These are phyloP conservation scores for Ophiothrix spiculata DNA, from an alignment of 35 echinoderm and acorn worm genomes.

Conservation along the genomic window DNA sequence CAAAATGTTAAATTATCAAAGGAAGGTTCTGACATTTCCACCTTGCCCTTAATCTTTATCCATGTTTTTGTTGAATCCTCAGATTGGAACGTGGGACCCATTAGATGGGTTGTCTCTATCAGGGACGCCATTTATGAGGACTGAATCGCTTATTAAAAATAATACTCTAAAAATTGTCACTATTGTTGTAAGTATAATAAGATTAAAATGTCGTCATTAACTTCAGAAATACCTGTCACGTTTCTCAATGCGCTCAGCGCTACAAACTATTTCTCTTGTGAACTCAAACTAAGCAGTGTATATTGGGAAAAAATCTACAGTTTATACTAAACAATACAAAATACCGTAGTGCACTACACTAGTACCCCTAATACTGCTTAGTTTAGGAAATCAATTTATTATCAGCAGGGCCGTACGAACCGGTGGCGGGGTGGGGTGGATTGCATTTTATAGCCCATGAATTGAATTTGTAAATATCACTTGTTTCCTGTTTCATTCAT, in stretches of 20 bases:
- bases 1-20: too few species aligned
- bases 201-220: too few species aligned
- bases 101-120: slow-evolving; percentile 43
- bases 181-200: slow-evolving; percentile 83
- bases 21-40: too few species aligned
- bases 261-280: too few species aligned
- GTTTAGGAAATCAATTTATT: background rate
- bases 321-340: background rate
- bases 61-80: slow-evolving; percentile 9
- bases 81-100: slow-evolving; percentile 92
- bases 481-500: background rate
- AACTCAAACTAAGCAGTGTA: too few species aligned
- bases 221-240: too few species aligned
- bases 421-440: too few species aligned
- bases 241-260: too few species aligned
- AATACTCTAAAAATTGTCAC: slow-evolving; percentile 87
- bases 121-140: slow-evolving; percentile 63
- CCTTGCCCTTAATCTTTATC: too few species aligned
- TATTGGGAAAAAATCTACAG: too few species aligned
- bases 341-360: background rate
- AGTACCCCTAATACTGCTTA: background rate
- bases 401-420: background rate
- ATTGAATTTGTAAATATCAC: background rate
- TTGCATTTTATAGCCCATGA: background rate
- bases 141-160: slow-evolving; percentile 52